Evolutionary conservation across 2,888 invertebrate species (phyloP).

Genomic region (Notodonta ziczac): DNA sequence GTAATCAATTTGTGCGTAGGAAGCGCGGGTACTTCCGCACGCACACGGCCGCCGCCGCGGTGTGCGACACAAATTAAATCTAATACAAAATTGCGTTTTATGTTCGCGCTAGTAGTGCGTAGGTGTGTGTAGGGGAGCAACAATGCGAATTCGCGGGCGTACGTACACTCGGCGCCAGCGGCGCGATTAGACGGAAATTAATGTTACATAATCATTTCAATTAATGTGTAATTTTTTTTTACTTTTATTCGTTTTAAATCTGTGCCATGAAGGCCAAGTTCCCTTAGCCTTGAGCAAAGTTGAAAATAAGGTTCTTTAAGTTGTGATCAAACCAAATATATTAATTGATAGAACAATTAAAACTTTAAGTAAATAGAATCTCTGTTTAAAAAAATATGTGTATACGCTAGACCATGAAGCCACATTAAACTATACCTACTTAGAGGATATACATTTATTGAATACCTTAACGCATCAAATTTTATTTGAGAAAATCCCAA

Average conservation of each 20-base stretch:
- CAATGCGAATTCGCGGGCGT: slow-evolving; percentile 75
- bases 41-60: slow-evolving; percentile 49
- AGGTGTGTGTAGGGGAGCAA: slow-evolving; percentile 75
- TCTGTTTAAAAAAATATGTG: too few relatives aligned
- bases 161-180: slow-evolving; percentile 66
- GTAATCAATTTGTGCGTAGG: slow-evolving; percentile 84
- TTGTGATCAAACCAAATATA: too few relatives aligned
- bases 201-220: background rate
- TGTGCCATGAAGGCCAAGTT: too few relatives aligned
- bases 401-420: too few relatives aligned
- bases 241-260: background rate
- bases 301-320: too few relatives aligned
- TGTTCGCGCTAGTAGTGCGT: slow-evolving; percentile 76
- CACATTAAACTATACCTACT: too few relatives aligned
- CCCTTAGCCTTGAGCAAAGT: too few relatives aligned
- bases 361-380: too few relatives aligned
- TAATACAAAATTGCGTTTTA: slow-evolving; percentile 85
- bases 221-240: background rate
- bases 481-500: too few relatives aligned
- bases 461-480: too few relatives aligned
- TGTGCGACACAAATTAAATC: slow-evolving; percentile 81
- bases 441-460: too few relatives aligned
- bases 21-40: slow-evolving; percentile 67
- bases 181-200: slow-evolving; percentile 44
- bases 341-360: too few relatives aligned